These are phyloP conservation scores for Corydoras sp. DNA, from an alignment of 2,113 vertebrate species.

Conservation along the genomic window DNA sequence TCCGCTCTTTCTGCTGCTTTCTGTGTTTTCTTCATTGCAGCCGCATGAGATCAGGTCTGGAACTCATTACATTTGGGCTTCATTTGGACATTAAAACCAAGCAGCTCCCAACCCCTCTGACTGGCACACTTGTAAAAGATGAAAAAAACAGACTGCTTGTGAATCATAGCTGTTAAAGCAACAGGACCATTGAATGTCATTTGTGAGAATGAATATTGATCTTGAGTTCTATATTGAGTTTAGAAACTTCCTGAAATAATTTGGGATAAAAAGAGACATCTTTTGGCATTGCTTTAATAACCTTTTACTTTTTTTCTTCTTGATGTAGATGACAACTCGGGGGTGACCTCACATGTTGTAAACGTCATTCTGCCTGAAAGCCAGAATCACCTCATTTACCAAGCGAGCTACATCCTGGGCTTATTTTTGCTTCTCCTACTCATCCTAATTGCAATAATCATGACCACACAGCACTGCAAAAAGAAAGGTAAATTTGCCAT, in stretches of 20 bases:
- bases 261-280: background rate
- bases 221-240: background rate
- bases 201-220: background rate
- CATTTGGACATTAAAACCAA: constrained; percentile 55
- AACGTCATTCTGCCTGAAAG: constrained; percentile 86
- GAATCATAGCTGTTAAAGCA: constrained; percentile 1
- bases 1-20: constrained; percentile 43
- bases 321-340: constrained; percentile 63
- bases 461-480: constrained; percentile 72
- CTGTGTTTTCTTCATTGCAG: constrained; percentile 59
- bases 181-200: background rate
- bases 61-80: constrained; percentile 60
- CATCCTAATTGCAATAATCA: constrained; percentile 67
- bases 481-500: constrained; percentile 68
- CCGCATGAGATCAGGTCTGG: constrained; percentile 70
- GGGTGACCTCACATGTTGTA: constrained; percentile 72
- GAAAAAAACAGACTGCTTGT: constrained; percentile 30
- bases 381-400: constrained; percentile 80
- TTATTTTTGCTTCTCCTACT: constrained; percentile 79
- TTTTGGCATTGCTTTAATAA: background rate
- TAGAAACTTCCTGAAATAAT: background rate
- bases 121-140: constrained; percentile 24
- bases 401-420: constrained; percentile 86
- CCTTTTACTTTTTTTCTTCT: background rate
- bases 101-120: constrained; percentile 16